phyloP scores from a whole-genome alignment of 2,888 invertebrate genomes.

The Ceratothoa steindachneri region DNA sequence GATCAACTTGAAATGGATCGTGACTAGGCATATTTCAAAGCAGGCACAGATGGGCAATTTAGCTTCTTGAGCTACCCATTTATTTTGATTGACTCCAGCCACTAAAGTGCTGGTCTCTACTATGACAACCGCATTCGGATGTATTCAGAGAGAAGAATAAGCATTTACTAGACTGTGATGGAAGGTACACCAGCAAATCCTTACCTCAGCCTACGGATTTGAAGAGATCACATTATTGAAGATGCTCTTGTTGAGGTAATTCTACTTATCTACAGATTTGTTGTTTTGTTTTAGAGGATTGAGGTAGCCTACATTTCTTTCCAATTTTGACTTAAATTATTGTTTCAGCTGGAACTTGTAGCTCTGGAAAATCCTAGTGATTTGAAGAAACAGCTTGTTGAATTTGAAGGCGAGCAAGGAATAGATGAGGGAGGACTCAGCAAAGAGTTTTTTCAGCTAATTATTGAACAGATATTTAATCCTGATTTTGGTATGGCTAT shows the following conservation, averaged over 20 bases:
- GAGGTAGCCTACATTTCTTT: too few species aligned
- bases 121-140: slow-evolving; percentile 91
- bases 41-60: slow-evolving; percentile 63
- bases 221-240: slow-evolving; percentile 81
- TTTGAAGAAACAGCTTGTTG: slow-evolving; percentile 88
- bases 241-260: slow-evolving; percentile 81
- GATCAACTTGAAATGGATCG: slow-evolving; percentile 90
- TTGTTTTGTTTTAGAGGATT: too few species aligned
- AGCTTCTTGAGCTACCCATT: slow-evolving; percentile 88
- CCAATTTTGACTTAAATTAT: slow-evolving; percentile 11
- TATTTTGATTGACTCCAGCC: slow-evolving; percentile 80
- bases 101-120: slow-evolving; percentile 84
- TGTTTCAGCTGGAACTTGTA: slow-evolving; percentile 72
- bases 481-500: slow-evolving; percentile 93
- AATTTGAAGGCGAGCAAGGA: slow-evolving; percentile 93
- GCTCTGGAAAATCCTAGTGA: slow-evolving; percentile 89
- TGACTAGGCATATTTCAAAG: slow-evolving; percentile 83
- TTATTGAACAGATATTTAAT: slow-evolving; percentile 76
- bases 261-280: neutral
- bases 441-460: slow-evolving; percentile 86
- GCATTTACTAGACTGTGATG: slow-evolving; percentile 75
- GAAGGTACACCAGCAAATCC: slow-evolving; percentile 74
- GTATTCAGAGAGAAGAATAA: slow-evolving; percentile 85
- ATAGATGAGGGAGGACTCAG: slow-evolving; percentile 95
- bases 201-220: slow-evolving; percentile 67